A percentile compares a stretch with the other conserved stretches of the same genome.
phyloP scores from a whole-genome alignment of 2,888 invertebrate genomes.

The Drosophila tripunctata region DNA sequence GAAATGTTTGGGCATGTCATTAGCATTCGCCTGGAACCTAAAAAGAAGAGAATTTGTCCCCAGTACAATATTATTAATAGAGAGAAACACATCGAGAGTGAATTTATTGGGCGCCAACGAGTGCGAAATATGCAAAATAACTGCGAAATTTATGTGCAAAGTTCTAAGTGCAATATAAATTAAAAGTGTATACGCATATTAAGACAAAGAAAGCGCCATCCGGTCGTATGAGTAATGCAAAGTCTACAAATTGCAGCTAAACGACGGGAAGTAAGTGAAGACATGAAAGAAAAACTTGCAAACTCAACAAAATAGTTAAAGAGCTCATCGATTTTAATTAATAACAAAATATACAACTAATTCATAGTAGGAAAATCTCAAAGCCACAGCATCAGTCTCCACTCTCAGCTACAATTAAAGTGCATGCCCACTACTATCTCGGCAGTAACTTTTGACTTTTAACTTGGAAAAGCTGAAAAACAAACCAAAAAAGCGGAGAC shows the following conservation, averaged over 20 bases:
- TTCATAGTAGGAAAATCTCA: no score
- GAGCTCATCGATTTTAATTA: neutral
- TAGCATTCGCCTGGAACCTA: conserved; percentile 58
- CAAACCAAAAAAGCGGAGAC: conserved; percentile 23
- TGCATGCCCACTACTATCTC: conserved; percentile 41
- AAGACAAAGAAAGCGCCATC: conserved; percentile 26
- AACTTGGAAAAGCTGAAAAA: conserved; percentile 22
- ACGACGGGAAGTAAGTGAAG: conserved; percentile 1
- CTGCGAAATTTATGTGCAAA: conserved; percentile 70
- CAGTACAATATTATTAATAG: conserved; percentile 68
- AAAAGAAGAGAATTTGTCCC: conserved; percentile 70
- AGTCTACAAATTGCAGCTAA: conserved; percentile 12
- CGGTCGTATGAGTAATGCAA: conserved; percentile 53
- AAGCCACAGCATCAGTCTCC: conserved; percentile 32
- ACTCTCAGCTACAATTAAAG: conserved; percentile 55
- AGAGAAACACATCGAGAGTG: conserved; percentile 37
- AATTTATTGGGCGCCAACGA: conserved; percentile 69
- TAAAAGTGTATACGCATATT: conserved; percentile 37
- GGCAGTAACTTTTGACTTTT: conserved; percentile 55
- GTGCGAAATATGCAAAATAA: conserved; percentile 63
- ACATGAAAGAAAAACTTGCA: neutral
- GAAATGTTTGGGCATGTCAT: conserved; percentile 81
- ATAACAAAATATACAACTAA: neutral
- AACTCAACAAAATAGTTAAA: neutral
- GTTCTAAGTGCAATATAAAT: conserved; percentile 74